A percentile compares a stretch with the other conserved stretches of the same genome.
Evolutionary conservation across 2,113 vertebrate genomes (phyloP).

Genomic region (Pelmatolapia mariae): DNA sequence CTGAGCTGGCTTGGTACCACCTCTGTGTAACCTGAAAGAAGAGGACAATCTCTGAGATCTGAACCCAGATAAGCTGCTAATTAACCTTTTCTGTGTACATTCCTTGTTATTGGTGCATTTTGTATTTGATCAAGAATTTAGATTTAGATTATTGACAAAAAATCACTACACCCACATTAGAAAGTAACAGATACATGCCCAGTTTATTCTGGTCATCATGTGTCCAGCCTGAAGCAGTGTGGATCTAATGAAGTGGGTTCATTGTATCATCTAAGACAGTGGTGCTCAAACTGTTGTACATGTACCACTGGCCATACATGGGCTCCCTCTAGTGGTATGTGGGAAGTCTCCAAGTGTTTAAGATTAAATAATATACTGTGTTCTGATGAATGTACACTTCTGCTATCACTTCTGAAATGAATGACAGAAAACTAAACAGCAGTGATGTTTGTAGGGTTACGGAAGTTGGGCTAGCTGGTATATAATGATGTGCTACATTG

Average conservation of each 20-base stretch:
- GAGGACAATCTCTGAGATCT: too few species aligned
- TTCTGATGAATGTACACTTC: not conserved
- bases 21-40: too few species aligned
- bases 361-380: rapidly evolving
- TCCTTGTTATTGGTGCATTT: rapidly evolving
- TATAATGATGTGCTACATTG: rapidly evolving
- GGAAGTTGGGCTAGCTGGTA: not conserved
- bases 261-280: not conserved
- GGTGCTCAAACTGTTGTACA: not conserved
- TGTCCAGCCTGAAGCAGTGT: too few species aligned
- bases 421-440: not conserved
- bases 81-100: too few species aligned
- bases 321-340: not conserved
- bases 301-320: rapidly evolving
- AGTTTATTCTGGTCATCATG: too few species aligned
- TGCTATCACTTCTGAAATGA: not conserved
- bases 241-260: too few species aligned
- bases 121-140: not conserved
- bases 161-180: not conserved
- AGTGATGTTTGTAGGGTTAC: not conserved
- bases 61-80: too few species aligned
- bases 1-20: too few species aligned
- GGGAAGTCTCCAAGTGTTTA: not conserved
- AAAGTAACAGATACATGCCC: rapidly evolving
- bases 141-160: not conserved